Evolutionary conservation across 2,888 invertebrate species (phyloP).

Genomic region (Protophormia terraenovae): DNA sequence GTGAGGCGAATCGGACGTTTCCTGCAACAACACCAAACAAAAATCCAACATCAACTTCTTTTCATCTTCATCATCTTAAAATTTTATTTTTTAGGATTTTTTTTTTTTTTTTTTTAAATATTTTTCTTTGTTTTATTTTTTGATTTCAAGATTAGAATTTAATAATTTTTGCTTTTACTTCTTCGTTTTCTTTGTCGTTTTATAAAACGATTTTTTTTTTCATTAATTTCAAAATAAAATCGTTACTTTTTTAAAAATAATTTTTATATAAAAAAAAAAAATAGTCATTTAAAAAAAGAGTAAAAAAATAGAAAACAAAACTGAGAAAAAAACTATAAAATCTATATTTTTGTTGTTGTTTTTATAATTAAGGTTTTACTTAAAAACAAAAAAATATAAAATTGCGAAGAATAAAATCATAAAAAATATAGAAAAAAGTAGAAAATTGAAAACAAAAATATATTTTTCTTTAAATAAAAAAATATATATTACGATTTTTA

Average conservation of each 20-base stretch:
- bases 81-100: conserved; percentile 70
- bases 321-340: conserved; percentile 57
- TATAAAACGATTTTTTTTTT: conserved; percentile 51
- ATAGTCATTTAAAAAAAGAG: conserved; percentile 50
- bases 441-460: conserved; percentile 62
- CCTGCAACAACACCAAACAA: conserved; percentile 94
- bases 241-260: conserved; percentile 40
- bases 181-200: conserved; percentile 70
- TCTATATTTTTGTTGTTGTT: conserved; percentile 62
- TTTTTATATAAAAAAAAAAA: conserved; percentile 49
- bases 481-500: conserved; percentile 33
- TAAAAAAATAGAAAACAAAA: conserved; percentile 64
- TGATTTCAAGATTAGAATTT: conserved; percentile 69
- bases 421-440: conserved; percentile 63
- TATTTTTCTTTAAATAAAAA: conserved; percentile 51
- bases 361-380: conserved; percentile 55
- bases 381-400: conserved; percentile 54
- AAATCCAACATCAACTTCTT: conserved; percentile 94
- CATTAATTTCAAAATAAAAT: conserved; percentile 44
- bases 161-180: conserved; percentile 69
- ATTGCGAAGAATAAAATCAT: conserved; percentile 62
- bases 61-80: conserved; percentile 75
- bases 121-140: conserved; percentile 68
- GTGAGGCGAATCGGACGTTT: conserved; percentile 87
- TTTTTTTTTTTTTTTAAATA: conserved; percentile 62